Conservation (phyloP, 2,113 vertebrate species). For the Scortum barcoo region DNA sequence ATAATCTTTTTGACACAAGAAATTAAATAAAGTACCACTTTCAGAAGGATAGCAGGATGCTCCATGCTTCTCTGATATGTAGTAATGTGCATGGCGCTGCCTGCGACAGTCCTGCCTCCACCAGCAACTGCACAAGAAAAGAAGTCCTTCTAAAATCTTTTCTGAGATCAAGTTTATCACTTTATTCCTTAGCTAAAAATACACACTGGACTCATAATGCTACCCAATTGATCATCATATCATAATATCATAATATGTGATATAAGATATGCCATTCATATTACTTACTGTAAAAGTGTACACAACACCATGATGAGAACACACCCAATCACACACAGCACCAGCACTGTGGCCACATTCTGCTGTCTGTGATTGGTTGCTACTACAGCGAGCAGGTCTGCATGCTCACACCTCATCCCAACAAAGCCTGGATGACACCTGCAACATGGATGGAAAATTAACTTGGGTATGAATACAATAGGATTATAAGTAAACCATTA, state of each 20-base stretch:
- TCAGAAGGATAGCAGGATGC: constrained; percentile 86
- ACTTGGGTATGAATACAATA: background rate
- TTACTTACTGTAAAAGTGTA: constrained; percentile 93
- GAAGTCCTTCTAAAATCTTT: background rate
- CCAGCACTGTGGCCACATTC: constrained; percentile 90
- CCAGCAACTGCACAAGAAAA: constrained; percentile 86
- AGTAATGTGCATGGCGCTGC: constrained; percentile 81
- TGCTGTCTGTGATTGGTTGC: constrained; percentile 94
- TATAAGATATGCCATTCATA: background rate
- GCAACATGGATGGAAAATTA: constrained; percentile 4
- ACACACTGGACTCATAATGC: background rate
- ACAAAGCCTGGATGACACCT: constrained; percentile 93
- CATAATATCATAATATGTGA: background rate
- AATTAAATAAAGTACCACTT: constrained; percentile 82
- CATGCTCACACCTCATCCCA: constrained; percentile 93
- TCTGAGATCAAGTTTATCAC: background rate
- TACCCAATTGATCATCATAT: background rate
- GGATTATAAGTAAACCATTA: background rate
- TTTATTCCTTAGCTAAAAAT: background rate
- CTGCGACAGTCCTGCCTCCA: constrained; percentile 86
- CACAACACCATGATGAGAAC: constrained; percentile 87
- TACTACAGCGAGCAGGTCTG: constrained; percentile 95
- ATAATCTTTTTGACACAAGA: background rate
- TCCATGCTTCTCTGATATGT: constrained; percentile 84
- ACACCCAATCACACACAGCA: constrained; percentile 90